These are phyloP conservation scores for Leptopilina drosophilae DNA, from an alignment of 2,888 invertebrate species.

Conservation along the genomic window DNA sequence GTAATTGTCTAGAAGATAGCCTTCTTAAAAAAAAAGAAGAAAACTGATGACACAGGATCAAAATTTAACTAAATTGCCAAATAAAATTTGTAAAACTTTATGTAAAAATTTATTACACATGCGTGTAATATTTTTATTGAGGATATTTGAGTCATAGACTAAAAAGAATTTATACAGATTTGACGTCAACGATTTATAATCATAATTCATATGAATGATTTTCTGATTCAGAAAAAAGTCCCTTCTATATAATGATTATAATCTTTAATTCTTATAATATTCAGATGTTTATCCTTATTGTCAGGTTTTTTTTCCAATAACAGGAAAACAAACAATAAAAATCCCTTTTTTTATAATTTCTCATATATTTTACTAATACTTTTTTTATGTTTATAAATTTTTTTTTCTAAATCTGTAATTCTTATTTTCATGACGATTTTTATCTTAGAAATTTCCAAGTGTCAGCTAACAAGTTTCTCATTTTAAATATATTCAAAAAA, in stretches of 20 bases:
- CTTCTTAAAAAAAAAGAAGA: conserved; percentile 45
- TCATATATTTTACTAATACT: neutral
- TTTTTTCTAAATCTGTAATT: neutral
- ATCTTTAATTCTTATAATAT: neutral
- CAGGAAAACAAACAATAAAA: neutral
- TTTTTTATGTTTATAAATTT: neutral
- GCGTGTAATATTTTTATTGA: neutral
- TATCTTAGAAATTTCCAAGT: neutral
- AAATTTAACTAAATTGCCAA: neutral
- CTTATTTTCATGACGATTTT: neutral
- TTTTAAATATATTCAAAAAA: conserved; percentile 10
- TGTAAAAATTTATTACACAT: neutral
- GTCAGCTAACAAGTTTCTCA: neutral
- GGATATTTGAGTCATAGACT: neutral
- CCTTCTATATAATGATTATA: conserved; percentile 7
- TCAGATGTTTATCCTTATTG: neutral
- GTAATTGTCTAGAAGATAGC: conserved; percentile 63
- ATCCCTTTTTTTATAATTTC: too few relatives aligned
- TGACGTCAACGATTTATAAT: conserved; percentile 19
- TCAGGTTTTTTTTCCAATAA: neutral
- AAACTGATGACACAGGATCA: conserved; percentile 20
- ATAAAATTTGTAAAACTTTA: neutral
- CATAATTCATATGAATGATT: conserved; percentile 5
- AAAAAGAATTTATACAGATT: neutral
- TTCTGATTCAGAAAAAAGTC: neutral